Base-by-base conservation (phyloP, 1,140 invertebrate species). In the Danaus melanippus region DNA sequence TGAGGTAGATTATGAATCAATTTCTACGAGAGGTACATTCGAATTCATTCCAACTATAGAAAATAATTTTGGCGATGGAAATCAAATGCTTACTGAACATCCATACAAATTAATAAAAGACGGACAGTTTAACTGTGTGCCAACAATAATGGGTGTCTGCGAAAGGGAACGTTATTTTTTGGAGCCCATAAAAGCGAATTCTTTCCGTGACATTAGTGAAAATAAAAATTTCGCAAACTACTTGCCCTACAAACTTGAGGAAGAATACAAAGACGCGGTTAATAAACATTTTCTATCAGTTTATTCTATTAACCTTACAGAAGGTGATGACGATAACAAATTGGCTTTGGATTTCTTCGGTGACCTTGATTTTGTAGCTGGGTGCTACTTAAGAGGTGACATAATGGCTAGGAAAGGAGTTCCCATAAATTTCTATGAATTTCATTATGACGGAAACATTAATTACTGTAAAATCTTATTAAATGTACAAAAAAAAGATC, bases 71-170 rank as follows among this genome's bases (percentile, higher is more conserved):
- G 68, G 58, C 6, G 60, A 65, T 47, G 76, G 80, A 44, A 71
- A 87, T 41, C 79, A 88, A 4, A 87, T 92, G 53, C 61, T 92
- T 10, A 86, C 87, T 0, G 71, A 88, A 52, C 80, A 88, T 58
- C 88, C 90, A 0, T 84, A 88, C 39, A 73, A 76, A 0, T 76
- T 90, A 57, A 75, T 90, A 11, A 72, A 77, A 46, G 65, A 79
- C 44, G 89, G 88, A 12, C 80, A 84, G 41, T 89, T 85, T 47
- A 75, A 72, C 53, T 64, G 76, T 10, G 78, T 88, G 6, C 82
- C 89, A 6, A 74, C 85, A n/a, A 79, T 89, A 47, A 78, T 80
- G 41, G 89, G 89, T 12, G 88, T 85, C 55, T 88, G 82, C 52
- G 72, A 79, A 6, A 71, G 81, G 47, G 89, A 89, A 56, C 74